phyloP scores from a whole-genome alignment of 2,888 invertebrate species.

The Hartigia nigra region DNA sequence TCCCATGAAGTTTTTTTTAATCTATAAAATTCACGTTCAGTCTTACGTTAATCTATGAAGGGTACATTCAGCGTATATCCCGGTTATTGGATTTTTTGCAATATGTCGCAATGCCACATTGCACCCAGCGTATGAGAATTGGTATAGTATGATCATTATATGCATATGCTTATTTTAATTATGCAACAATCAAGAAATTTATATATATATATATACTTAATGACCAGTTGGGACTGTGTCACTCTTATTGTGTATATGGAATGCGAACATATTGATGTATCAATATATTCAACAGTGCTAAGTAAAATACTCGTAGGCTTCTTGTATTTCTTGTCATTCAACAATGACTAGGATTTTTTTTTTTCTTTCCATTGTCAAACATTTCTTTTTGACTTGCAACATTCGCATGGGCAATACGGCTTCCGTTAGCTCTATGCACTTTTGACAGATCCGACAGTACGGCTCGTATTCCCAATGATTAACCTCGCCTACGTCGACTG shows the following conservation, averaged over 20 bases:
- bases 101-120: neutral
- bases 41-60: neutral
- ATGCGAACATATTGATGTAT: neutral
- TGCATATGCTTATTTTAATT: neutral
- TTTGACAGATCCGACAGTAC: neutral
- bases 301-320: neutral
- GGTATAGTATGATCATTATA: neutral
- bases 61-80: neutral
- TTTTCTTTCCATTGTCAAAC: neutral
- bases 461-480: neutral
- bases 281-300: neutral
- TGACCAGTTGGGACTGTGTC: neutral
- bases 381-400: neutral
- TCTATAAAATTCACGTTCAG: neutral
- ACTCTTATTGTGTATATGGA: neutral
- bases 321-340: neutral
- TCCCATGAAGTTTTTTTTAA: neutral
- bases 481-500: neutral
- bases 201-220: neutral
- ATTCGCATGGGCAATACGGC: neutral
- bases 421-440: neutral
- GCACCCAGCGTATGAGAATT: neutral
- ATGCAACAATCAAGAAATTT: neutral
- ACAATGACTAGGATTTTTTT: neutral
- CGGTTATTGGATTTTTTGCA: neutral